A percentile compares a stretch with the other conserved stretches of the same genome.
Evolutionary conservation across 2,888 invertebrate genomes (phyloP).

Genomic region (Eristalinus aeneus): DNA sequence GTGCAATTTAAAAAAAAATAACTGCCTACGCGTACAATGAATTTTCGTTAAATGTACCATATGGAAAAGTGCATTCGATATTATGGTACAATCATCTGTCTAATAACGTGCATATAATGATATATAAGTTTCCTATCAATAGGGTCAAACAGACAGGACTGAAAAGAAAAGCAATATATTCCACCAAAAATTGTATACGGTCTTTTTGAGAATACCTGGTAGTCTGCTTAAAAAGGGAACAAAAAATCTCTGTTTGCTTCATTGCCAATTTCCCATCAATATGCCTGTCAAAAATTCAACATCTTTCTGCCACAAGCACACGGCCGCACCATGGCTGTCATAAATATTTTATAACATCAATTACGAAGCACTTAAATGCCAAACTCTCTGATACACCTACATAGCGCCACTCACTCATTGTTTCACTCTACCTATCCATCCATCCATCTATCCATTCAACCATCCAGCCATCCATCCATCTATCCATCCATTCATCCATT

Average conservation of each 20-base stretch:
- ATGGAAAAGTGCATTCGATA: not conserved
- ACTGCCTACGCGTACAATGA: too few species aligned
- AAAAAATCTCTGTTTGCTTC: conserved; percentile 34
- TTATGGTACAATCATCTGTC: not conserved
- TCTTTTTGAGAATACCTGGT: not conserved
- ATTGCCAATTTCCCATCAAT: conserved; percentile 62
- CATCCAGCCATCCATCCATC: conserved; percentile 48
- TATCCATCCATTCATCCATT: conserved; percentile 65
- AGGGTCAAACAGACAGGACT: not conserved
- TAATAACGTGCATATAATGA: too few species aligned
- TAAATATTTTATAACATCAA: conserved; percentile 81
- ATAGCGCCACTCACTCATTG: conserved; percentile 57
- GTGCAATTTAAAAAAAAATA: conserved; percentile 35
- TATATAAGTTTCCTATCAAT: too few species aligned
- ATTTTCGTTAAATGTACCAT: too few species aligned
- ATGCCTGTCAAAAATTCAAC: conserved; percentile 59
- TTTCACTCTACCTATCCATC: conserved; percentile 61
- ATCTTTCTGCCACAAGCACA: conserved; percentile 52
- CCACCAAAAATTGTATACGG: not conserved
- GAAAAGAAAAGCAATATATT: not conserved
- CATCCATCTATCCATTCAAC: conserved; percentile 20
- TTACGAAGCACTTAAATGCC: conserved; percentile 80
- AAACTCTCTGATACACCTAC: conserved; percentile 38
- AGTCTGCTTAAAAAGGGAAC: not conserved
- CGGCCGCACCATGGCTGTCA: conserved; percentile 74